These are phyloP conservation scores for Drosophila prosaltans DNA, from an alignment of 1,140 invertebrate genomes.

Conservation along the genomic window DNA sequence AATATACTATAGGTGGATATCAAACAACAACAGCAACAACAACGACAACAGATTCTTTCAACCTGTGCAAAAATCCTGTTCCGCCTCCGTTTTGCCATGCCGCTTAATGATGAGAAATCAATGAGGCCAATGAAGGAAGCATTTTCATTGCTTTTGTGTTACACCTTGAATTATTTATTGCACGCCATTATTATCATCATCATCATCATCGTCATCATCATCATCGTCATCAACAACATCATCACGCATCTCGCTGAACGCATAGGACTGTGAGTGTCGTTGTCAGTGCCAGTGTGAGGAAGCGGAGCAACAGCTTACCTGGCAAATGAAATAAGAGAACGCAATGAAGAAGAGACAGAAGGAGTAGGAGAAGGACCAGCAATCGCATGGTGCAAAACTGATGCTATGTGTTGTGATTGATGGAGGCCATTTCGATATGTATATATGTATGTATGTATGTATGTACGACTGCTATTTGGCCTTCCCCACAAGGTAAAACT, in stretches of 20 bases:
- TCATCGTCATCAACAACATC: constrained; percentile 51
- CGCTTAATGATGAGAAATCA: constrained; percentile 11
- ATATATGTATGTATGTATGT: too few relatives aligned
- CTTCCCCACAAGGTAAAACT: neutral
- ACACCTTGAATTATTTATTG: constrained; percentile 52
- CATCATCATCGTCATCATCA: constrained; percentile 4
- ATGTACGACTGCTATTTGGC: neutral
- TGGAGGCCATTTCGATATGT: neutral
- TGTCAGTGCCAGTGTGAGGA: too few relatives aligned
- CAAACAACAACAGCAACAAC: too few relatives aligned
- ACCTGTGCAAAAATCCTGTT: constrained; percentile 6
- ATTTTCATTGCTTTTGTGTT: constrained; percentile 33
- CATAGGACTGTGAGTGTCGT: constrained; percentile 52
- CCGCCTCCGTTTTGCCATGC: neutral
- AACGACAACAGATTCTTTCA: neutral
- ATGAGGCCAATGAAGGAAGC: constrained; percentile 12
- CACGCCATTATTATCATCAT: constrained; percentile 56
- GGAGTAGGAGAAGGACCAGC: neutral
- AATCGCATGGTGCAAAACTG: neutral
- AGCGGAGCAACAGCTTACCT: neutral
- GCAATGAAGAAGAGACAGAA: neutral
- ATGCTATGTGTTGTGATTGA: constrained; percentile 3
- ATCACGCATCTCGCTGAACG: constrained; percentile 3
- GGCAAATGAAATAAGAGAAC: neutral
- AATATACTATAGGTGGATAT: neutral